These are phyloP conservation scores for Aegotheles bennettii DNA, from an alignment of 2,113 vertebrate genomes.

Conservation along the genomic window DNA sequence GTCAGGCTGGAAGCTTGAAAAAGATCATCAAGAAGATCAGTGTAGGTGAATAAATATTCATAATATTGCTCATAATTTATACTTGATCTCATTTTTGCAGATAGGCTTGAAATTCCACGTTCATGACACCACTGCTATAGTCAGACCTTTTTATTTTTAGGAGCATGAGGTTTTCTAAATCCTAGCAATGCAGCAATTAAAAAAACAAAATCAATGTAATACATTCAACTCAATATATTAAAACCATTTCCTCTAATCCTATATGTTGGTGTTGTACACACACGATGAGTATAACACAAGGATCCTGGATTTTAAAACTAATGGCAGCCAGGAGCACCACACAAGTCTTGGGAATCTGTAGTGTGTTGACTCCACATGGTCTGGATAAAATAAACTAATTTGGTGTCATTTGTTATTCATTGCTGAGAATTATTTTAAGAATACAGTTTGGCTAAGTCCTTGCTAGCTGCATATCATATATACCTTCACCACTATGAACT, in stretches of 20 bases:
- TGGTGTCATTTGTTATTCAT: not conserved
- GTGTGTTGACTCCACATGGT: not conserved
- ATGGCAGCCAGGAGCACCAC: not conserved
- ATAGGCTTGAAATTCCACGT: not conserved
- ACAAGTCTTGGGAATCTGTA: not conserved
- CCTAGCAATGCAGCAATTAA: not conserved
- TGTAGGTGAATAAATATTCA: slow-evolving; percentile 47
- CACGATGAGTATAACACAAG: not conserved
- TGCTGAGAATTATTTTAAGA: not conserved
- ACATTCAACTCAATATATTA: not conserved
- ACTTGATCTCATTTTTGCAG: slow-evolving; percentile 17
- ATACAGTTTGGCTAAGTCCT: not conserved
- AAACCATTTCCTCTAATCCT: not conserved
- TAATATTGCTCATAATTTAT: slow-evolving; percentile 53
- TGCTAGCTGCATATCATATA: not conserved
- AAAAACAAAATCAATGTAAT: not conserved
- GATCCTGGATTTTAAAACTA: not conserved
- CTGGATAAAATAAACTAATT: not conserved
- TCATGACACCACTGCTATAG: not conserved
- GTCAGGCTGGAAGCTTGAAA: not conserved
- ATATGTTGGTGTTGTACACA: fast-evolving
- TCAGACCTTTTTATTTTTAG: not conserved
- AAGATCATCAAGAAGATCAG: slow-evolving; percentile 47
- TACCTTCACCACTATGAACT: not conserved
- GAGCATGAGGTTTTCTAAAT: not conserved